Base-by-base conservation (phyloP, 2,797 vertebrate species). In the Alcedo quadribrachys region DNA sequence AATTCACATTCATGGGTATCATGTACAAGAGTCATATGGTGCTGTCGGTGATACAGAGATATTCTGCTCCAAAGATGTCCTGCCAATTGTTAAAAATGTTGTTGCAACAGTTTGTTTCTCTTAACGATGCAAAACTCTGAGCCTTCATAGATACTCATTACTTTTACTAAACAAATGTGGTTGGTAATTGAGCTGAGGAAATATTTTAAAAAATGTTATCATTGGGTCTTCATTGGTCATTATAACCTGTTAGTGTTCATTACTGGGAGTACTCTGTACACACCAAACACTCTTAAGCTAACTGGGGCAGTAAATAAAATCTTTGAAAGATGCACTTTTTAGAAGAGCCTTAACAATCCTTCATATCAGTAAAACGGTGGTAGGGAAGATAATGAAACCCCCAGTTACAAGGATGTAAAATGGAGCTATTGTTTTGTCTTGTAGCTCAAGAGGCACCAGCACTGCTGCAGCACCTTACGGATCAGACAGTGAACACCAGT, bases 401-500 rank as follows among this genome's bases (percentile, higher is more conserved):
- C 60, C 37, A 20, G 13, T 58, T 67, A 50, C 55, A 68, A 73
- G 65, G 62, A 78, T 78, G 48, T 97, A 96, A 96, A 97, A 93
- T 5, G 7, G 80, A 94, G 88, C 33, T 97, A 73, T 97, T 93
- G 35, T 96, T 97, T 94, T 97, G 73, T 96, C 82, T 95, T 93
- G 81, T 97, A 99, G 99, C 97, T 92, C 97, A 98, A 97, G 97
- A 99, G 97, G 98, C 98, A 19, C 99, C 99, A 0, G 96, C 97
- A 91, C 96, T 99, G 63, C 97, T 98, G 37, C 84, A 57, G 73
- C 98, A 99, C 94, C 98, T 99, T 89, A 98, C 37, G 8, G 98
- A 99, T 71, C 98, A 98, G 81, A 98, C 96, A 1, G 98, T 99
- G 68, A 98, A 99, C 51, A 76, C 98, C 77, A 99, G 98, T 97